phyloP scores from a whole-genome alignment of 1,140 invertebrate species.

The Hetaerina americana region DNA sequence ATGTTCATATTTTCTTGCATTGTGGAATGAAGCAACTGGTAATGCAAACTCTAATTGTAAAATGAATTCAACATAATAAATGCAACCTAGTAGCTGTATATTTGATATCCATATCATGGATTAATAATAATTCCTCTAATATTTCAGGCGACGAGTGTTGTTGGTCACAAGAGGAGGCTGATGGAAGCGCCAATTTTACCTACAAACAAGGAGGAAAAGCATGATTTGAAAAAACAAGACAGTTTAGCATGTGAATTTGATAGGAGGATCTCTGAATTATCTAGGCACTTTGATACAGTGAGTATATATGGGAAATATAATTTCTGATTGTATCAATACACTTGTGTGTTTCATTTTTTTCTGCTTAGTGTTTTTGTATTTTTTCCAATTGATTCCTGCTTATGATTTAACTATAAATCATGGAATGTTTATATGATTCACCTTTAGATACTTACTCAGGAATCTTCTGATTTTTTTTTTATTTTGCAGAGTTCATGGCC shows the following conservation, averaged over 20 bases:
- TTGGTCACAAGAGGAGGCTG: constrained; percentile 54
- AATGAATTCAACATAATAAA: too few relatives aligned
- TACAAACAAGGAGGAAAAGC: constrained; percentile 46
- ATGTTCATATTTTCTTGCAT: too few relatives aligned
- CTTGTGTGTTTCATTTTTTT: too few relatives aligned
- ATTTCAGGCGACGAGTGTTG: constrained; percentile 68
- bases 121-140: too few relatives aligned
- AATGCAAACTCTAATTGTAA: too few relatives aligned
- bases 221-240: constrained; percentile 35
- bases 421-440: too few relatives aligned
- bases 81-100: too few relatives aligned
- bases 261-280: constrained; percentile 51
- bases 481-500: constrained; percentile 59
- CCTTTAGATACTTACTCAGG: too few relatives aligned
- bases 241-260: constrained; percentile 51
- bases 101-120: too few relatives aligned
- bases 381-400: constrained; percentile 10
- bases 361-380: constrained; percentile 7
- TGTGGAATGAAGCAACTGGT: too few relatives aligned
- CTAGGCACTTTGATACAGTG: constrained; percentile 59
- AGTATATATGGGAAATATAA: constrained; percentile 17
- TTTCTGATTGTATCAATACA: constrained; percentile 18
- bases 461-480: constrained; percentile 12
- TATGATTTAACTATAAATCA: too few relatives aligned
- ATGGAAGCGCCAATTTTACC: constrained; percentile 45